Percentiles rank a stretch among this genome's conserved stretches.
Evolutionary conservation across 2,888 invertebrate genomes (phyloP).

Genomic region (Metacarcinus magister): DNA sequence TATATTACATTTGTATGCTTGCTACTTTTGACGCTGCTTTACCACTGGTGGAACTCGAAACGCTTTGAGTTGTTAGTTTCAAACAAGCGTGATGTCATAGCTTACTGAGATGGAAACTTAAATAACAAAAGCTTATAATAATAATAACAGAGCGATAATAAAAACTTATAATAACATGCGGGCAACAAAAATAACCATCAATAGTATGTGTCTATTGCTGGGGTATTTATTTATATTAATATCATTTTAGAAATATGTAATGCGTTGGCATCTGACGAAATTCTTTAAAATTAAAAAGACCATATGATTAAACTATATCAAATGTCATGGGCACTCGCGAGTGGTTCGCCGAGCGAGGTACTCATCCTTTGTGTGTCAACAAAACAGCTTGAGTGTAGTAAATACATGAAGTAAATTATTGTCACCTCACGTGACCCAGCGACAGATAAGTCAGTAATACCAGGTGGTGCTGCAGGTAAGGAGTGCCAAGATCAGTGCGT

Average conservation of each 20-base stretch:
- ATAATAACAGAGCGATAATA: too few relatives aligned
- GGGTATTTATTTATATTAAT: not conserved
- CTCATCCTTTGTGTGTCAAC: not conserved
- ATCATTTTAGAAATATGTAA: not conserved
- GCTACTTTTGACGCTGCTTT: not conserved
- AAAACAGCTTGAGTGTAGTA: not conserved
- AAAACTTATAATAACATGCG: not conserved
- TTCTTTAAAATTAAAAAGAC: not conserved
- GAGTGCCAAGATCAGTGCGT: slow-evolving; percentile 77
- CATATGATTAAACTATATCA: not conserved
- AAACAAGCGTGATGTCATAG: too few relatives aligned
- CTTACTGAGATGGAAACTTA: not conserved
- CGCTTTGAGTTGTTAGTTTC: not conserved
- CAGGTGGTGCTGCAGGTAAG: slow-evolving; percentile 80
- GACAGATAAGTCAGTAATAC: slow-evolving; percentile 69
- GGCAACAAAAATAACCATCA: not conserved
- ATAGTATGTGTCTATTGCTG: not conserved
- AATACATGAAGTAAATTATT: not conserved
- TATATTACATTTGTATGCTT: not conserved
- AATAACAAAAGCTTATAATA: too few relatives aligned
- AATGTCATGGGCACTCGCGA: not conserved
- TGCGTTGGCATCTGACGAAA: not conserved
- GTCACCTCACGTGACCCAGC: not conserved
- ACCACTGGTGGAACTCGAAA: not conserved
- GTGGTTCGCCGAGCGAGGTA: not conserved